Conservation (phyloP, 2,888 invertebrate genomes). For the Drosophila longiperda region DNA sequence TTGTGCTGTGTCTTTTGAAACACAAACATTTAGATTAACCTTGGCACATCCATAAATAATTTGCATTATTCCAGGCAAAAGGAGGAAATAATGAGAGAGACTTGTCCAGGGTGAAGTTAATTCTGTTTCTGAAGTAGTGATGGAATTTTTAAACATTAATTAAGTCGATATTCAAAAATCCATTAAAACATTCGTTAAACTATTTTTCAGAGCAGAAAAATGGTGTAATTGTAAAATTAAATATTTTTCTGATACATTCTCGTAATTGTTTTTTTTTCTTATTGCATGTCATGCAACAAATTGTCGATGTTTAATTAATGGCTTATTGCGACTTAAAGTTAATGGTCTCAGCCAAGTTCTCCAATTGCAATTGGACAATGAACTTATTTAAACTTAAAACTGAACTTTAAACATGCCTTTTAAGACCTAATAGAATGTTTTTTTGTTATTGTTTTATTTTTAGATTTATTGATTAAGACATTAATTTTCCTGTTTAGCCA, state of each 20-base stretch:
- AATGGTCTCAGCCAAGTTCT: constrained; percentile 11
- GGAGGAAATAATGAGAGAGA: background rate
- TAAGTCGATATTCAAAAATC: background rate
- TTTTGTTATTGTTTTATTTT: background rate
- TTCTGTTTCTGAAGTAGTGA: background rate
- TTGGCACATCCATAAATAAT: constrained; percentile 26
- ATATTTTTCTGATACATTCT: background rate
- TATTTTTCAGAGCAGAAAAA: background rate
- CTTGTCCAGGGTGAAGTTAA: background rate
- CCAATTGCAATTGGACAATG: constrained; percentile 11
- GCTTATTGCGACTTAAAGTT: constrained; percentile 11
- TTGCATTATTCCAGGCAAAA: background rate
- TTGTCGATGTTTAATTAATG: constrained; percentile 10
- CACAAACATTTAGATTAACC: constrained; percentile 11
- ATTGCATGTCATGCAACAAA: constrained; percentile 20
- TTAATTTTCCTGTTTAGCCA: background rate
- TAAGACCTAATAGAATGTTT: background rate
- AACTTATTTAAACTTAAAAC: constrained; percentile 14
- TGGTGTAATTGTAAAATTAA: background rate
- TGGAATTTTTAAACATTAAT: background rate
- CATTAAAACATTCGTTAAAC: background rate
- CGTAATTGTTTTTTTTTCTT: background rate
- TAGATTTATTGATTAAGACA: too few species aligned
- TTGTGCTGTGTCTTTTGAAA: constrained; percentile 7
- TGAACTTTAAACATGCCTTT: constrained; percentile 8